Evolutionary conservation across 2,888 invertebrate species (phyloP).

Genomic region (Caenorhabditis becei): DNA sequence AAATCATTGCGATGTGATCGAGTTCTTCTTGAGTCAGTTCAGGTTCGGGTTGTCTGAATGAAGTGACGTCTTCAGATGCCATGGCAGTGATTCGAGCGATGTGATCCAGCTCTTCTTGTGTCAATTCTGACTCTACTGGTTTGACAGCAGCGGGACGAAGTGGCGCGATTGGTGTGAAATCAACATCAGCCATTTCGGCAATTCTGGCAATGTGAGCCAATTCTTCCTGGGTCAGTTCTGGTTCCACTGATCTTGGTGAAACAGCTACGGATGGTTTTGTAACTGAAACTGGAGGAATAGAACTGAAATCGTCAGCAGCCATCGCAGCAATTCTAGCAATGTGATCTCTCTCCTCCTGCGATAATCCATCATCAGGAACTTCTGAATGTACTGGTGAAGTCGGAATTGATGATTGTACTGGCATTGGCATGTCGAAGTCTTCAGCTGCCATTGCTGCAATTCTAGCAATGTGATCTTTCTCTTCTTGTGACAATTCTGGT

Average conservation of each 20-base stretch:
- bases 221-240: slow-evolving; percentile 65
- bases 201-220: slow-evolving; percentile 64
- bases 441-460: slow-evolving; percentile 51
- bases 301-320: slow-evolving; percentile 29
- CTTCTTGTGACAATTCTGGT: slow-evolving; percentile 65
- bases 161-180: neutral
- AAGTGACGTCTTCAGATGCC: slow-evolving; percentile 7
- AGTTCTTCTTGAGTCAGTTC: slow-evolving; percentile 63
- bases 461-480: slow-evolving; percentile 65
- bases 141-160: neutral
- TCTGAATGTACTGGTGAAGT: neutral
- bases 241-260: slow-evolving; percentile 4
- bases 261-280: neutral
- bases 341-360: slow-evolving; percentile 67
- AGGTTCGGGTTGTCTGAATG: slow-evolving; percentile 15
- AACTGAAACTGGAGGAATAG: neutral
- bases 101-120: slow-evolving; percentile 70
- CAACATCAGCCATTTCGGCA: slow-evolving; percentile 22
- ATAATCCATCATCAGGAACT: slow-evolving; percentile 15
- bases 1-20: slow-evolving; percentile 65
- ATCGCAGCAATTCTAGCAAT: slow-evolving; percentile 53
- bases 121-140: slow-evolving; percentile 37
- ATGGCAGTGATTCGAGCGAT: slow-evolving; percentile 53
- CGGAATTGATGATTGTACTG: too few relatives aligned
- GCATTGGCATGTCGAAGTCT: neutral